Conservation (phyloP, 2,888 invertebrate species). For the Leucania comma region DNA sequence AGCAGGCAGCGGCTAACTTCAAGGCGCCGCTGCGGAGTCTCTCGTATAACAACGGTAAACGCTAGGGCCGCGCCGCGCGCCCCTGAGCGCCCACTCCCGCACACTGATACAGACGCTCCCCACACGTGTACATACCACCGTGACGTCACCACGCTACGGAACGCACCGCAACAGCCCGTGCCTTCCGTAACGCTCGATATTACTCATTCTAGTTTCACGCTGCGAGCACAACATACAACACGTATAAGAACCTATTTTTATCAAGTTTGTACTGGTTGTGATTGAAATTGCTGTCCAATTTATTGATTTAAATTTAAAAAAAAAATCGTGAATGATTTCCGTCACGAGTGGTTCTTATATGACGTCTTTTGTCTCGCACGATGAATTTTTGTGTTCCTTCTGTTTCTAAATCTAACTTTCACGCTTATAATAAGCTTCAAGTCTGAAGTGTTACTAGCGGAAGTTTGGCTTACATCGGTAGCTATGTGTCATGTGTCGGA, state of each 20-base stretch:
- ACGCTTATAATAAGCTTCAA: conserved; percentile 72
- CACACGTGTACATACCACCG: conserved; percentile 43
- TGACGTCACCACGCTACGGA: conserved; percentile 35
- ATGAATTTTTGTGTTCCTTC: conserved; percentile 71
- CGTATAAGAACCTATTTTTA: conserved; percentile 48
- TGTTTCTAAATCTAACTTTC: conserved; percentile 74
- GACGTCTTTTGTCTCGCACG: conserved; percentile 64
- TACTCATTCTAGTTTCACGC: conserved; percentile 58
- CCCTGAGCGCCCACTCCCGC: conserved; percentile 58
- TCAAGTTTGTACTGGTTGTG: conserved; percentile 10
- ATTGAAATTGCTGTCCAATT: conserved; percentile 6
- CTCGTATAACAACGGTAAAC: conserved; percentile 97
- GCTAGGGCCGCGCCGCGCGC: conserved; percentile 88
- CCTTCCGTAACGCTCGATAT: conserved; percentile 52
- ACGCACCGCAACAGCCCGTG: conserved; percentile 45
- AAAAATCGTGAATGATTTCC: conserved; percentile 8
- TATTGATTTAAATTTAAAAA: not conserved
- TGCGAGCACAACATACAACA: conserved; percentile 50
- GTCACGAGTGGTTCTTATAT: conserved; percentile 52
- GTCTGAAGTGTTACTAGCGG: conserved; percentile 61
- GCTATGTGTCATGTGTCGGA: conserved; percentile 43
- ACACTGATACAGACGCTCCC: conserved; percentile 70
- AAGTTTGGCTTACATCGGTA: conserved; percentile 61
- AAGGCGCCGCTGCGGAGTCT: conserved; percentile 97
- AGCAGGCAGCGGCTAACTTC: conserved; percentile 97